Evolutionary conservation across 2,797 vertebrate species (phyloP).

Genomic region (Anguilla pacifica): DNA sequence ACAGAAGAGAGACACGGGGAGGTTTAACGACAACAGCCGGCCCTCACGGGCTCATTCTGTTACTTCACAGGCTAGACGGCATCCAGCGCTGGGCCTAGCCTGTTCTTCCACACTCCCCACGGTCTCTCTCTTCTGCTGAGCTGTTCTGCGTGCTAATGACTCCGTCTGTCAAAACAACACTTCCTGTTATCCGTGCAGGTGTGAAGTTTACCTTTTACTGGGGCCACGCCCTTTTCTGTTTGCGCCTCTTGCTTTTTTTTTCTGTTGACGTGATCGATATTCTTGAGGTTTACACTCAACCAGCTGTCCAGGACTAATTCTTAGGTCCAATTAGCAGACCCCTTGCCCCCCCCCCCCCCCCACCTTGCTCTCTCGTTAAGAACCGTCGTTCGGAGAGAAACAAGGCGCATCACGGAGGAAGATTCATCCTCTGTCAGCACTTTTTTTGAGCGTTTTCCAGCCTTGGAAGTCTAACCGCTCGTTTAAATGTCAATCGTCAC

Average conservation of each 20-base stretch:
- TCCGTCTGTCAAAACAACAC: neutral
- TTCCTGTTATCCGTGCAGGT: neutral
- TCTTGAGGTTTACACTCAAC: slow-evolving; percentile 49
- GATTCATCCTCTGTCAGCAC: neutral
- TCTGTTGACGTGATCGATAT: slow-evolving; percentile 53
- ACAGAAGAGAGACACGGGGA: neutral
- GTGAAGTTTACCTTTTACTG: neutral
- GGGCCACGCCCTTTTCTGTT: slow-evolving; percentile 13
- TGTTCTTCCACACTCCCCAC: neutral
- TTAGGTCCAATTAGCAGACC: slow-evolving; percentile 49
- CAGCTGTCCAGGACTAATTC: slow-evolving; percentile 61
- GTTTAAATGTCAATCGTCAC: neutral
- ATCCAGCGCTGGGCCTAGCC: neutral
- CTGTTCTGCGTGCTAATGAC: neutral
- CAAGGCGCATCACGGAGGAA: slow-evolving; percentile 36
- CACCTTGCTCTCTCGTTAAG: slow-evolving; percentile 46
- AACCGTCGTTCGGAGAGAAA: slow-evolving; percentile 45
- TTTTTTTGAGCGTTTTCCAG: neutral
- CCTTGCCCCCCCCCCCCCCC: slow-evolving; percentile 35
- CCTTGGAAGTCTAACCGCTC: neutral
- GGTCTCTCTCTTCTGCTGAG: neutral
- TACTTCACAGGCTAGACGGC: neutral
- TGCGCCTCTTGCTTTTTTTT: slow-evolving; percentile 19
- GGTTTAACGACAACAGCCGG: too few relatives aligned
- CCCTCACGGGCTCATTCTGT: neutral